These are phyloP conservation scores for Diplodus puntazzo DNA, from an alignment of 2,797 vertebrate species.

Conservation along the genomic window DNA sequence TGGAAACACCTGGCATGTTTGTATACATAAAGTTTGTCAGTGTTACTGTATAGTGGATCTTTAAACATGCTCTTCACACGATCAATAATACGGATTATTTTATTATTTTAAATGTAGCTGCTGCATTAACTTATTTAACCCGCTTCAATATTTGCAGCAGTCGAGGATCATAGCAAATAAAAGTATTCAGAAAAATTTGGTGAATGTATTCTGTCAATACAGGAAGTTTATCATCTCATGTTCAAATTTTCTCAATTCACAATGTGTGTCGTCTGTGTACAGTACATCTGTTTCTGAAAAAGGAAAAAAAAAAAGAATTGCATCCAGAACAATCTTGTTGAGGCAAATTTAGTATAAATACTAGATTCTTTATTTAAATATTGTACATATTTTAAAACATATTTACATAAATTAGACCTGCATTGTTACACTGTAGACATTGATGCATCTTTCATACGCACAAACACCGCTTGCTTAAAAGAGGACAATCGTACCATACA, in stretches of 20 bases:
- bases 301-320: not conserved
- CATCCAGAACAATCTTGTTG: conserved; percentile 16
- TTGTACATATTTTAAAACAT: conserved; percentile 98
- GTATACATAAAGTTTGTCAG: not conserved
- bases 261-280: not conserved
- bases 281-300: not conserved
- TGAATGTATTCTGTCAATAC: too few species aligned
- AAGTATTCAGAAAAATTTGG: too few species aligned
- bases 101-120: not conserved
- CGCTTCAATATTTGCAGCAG: too few species aligned
- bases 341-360: conserved; percentile 93
- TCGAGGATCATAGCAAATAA: too few species aligned
- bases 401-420: conserved; percentile 94
- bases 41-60: not conserved
- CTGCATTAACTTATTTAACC: too few species aligned
- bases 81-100: not conserved
- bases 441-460: conserved; percentile 70
- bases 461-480: conserved; percentile 74
- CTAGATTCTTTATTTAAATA: conserved; percentile 99
- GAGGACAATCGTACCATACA: conserved; percentile 74
- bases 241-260: too few species aligned
- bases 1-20: not conserved
- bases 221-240: too few species aligned
- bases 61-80: not conserved
- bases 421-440: conserved; percentile 84